Evolutionary conservation across 2,113 vertebrate species (phyloP).

Genomic region (Asarcornis scutulata): DNA sequence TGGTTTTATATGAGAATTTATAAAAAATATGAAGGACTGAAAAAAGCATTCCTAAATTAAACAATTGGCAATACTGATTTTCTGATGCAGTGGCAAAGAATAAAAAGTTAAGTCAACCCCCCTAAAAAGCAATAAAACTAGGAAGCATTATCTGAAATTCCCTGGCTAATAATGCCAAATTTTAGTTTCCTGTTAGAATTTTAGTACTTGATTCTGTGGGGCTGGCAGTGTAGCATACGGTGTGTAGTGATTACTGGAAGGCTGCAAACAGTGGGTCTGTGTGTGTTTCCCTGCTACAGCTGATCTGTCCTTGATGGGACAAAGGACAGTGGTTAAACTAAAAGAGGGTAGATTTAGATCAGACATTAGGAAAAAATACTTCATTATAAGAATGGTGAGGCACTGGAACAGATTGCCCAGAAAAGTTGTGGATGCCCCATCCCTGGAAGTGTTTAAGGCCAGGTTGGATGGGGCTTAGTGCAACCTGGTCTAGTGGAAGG

Average conservation of each 20-base stretch:
- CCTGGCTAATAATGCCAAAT: background rate
- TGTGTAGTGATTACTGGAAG: background rate
- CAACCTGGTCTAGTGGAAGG: background rate
- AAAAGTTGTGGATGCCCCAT: background rate
- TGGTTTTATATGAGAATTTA: background rate
- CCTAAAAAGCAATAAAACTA: background rate
- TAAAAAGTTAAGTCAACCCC: background rate
- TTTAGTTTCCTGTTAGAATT: background rate
- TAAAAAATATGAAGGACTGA: background rate
- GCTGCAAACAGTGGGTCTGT: background rate
- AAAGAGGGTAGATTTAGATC: background rate
- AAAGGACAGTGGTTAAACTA: background rate
- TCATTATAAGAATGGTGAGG: background rate
- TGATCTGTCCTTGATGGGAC: background rate
- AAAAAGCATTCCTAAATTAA: background rate
- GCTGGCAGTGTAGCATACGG: background rate
- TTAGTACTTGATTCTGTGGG: background rate
- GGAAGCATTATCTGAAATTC: background rate
- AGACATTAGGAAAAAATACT: background rate
- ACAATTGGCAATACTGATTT: background rate
- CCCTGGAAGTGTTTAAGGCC: background rate
- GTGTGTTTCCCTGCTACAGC: background rate
- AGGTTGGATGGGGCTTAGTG: background rate
- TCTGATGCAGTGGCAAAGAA: background rate
- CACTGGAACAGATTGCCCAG: background rate